Conservation (phyloP, 2,797 vertebrate species). For the Lacerta agilis region DNA sequence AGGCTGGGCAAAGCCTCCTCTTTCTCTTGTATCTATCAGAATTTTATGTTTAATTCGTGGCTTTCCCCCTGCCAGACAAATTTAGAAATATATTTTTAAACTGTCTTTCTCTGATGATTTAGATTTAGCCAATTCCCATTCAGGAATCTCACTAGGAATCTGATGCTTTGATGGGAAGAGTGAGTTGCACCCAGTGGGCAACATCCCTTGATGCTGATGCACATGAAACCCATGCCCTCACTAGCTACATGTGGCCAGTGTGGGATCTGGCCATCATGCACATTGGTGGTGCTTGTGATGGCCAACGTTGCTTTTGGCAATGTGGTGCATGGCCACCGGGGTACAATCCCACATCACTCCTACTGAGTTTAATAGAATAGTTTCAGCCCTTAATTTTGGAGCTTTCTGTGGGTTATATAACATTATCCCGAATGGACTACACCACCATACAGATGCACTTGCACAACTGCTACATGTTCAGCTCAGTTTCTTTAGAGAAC, state of each 20-base stretch:
- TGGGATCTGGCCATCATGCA: no score
- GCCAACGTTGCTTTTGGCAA: no score
- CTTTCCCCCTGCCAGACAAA: no score
- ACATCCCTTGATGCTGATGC: not conserved
- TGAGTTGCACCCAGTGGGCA: not conserved
- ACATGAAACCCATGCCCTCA: not conserved
- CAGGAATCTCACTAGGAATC: fast-evolving
- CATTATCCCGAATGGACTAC: slow-evolving; percentile 64
- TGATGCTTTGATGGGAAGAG: not conserved
- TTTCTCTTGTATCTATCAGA: no score
- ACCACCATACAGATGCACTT: slow-evolving; percentile 6
- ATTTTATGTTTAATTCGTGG: no score
- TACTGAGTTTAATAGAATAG: not conserved
- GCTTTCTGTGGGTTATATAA: slow-evolving; percentile 36
- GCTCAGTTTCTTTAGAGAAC: slow-evolving; percentile 6
- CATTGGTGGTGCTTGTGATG: no score
- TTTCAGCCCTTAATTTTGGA: not conserved
- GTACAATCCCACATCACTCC: not conserved
- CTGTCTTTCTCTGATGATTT: not conserved
- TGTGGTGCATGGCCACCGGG: no score
- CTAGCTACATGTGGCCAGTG: not conserved
- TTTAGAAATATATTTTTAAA: not conserved
- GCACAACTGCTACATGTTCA: slow-evolving; percentile 30
- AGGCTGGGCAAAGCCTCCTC: no score
- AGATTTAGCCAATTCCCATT: not conserved